Evolutionary conservation across 2,797 vertebrate species (phyloP).

Genomic region (Crenichthys baileyi): DNA sequence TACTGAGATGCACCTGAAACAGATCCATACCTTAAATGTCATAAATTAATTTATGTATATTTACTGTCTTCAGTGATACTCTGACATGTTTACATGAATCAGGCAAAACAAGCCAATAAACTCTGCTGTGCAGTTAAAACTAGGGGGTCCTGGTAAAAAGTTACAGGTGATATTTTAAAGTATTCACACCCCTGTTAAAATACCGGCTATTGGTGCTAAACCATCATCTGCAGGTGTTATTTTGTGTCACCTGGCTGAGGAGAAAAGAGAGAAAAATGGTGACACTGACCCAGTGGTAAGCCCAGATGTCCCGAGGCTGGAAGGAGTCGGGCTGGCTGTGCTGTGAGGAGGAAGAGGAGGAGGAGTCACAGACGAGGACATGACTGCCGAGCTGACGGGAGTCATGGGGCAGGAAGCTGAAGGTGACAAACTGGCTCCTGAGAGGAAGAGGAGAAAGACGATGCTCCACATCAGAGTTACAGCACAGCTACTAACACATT

Average conservation of each 20-base stretch:
- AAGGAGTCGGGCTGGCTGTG: slow-evolving; percentile 87
- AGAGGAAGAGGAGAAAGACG: slow-evolving; percentile 34
- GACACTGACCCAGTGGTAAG: slow-evolving; percentile 86
- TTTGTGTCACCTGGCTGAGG: too few species aligned
- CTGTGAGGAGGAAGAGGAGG: slow-evolving; percentile 86
- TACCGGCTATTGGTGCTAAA: neutral
- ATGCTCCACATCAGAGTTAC: slow-evolving; percentile 3
- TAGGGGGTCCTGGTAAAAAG: neutral
- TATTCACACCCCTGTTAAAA: neutral
- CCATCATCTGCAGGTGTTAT: too few species aligned
- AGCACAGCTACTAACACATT: slow-evolving; percentile 19
- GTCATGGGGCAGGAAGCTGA: slow-evolving; percentile 85
- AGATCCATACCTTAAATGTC: too few species aligned
- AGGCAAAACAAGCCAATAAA: neutral
- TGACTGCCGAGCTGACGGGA: slow-evolving; percentile 81
- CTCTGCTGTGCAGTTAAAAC: neutral
- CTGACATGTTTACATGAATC: neutral
- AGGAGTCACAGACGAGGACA: slow-evolving; percentile 84
- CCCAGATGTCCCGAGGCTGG: slow-evolving; percentile 79
- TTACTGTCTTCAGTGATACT: too few species aligned
- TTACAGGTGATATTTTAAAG: too few species aligned
- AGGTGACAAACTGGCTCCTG: slow-evolving; percentile 85
- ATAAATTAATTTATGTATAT: too few species aligned
- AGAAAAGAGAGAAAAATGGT: neutral
- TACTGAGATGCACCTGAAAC: too few species aligned